These are phyloP conservation scores for Zaprionus ornatus DNA, from an alignment of 1,140 invertebrate species.

Conservation along the genomic window DNA sequence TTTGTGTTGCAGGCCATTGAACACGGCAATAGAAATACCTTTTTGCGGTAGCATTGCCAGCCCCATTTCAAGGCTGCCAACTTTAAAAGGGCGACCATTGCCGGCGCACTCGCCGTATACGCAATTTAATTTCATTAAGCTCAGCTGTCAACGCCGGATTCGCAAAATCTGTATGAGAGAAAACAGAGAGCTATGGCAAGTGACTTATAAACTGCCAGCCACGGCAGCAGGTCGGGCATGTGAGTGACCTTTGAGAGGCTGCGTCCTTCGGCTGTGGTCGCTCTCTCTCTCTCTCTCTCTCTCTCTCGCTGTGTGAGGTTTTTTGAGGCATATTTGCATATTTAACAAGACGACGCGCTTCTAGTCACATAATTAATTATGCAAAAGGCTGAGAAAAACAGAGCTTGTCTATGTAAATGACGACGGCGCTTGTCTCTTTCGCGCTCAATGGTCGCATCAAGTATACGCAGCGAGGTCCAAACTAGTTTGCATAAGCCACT, in stretches of 20 bases:
- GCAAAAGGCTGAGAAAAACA: constrained; percentile 65
- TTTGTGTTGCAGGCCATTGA: constrained; percentile 54
- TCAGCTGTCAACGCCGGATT: constrained; percentile 14
- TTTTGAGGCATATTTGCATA: constrained; percentile 72
- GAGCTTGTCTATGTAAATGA: constrained; percentile 48
- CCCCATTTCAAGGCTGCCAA: constrained; percentile 16
- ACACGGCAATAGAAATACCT: constrained; percentile 56
- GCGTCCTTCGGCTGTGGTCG: constrained; percentile 13
- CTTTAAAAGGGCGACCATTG: constrained; percentile 29
- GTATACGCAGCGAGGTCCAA: constrained; percentile 64
- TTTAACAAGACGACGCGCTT: constrained; percentile 71
- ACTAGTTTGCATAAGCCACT: constrained; percentile 75
- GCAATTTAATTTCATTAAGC: constrained; percentile 46
- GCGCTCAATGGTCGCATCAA: constrained; percentile 36
- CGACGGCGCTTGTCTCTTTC: neutral
- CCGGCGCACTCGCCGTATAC: constrained; percentile 30
- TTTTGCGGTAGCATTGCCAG: constrained; percentile 11
- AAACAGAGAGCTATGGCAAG: neutral
- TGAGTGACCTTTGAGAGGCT: constrained; percentile 45
- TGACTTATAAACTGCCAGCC: constrained; percentile 35
- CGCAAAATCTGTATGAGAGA: constrained; percentile 10
- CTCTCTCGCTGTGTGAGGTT: constrained; percentile 31
- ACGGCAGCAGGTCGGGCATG: constrained; percentile 4
- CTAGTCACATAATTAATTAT: constrained; percentile 80
- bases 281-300: constrained; percentile 3